Conservation (phyloP, 2,113 vertebrate genomes). For the Cnemophilus loriae region DNA sequence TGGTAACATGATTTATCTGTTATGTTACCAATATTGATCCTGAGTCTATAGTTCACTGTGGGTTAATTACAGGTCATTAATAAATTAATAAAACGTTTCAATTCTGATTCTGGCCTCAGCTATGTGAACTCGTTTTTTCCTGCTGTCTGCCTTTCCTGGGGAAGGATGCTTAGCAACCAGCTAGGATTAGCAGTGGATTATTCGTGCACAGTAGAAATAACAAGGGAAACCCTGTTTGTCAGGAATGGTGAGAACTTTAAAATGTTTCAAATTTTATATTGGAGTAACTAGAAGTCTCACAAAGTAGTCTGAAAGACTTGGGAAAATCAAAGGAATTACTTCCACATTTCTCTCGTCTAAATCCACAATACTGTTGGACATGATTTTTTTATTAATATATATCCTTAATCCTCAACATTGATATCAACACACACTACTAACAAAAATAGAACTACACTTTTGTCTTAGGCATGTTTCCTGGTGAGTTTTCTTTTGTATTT, state of each 20-base stretch:
- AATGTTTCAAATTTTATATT: background rate
- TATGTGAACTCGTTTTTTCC: background rate
- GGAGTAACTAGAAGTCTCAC: background rate
- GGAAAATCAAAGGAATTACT: background rate
- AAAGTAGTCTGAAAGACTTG: background rate
- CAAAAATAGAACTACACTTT: background rate
- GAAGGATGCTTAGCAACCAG: background rate
- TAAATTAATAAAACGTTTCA: background rate
- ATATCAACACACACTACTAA: background rate
- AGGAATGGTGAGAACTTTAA: background rate
- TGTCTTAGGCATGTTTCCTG: background rate
- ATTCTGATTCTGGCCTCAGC: background rate
- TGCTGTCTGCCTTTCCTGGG: background rate
- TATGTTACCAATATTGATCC: constrained; percentile 4
- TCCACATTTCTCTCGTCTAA: background rate
- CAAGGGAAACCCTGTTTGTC: background rate
- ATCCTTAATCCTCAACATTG: background rate
- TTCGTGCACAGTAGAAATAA: background rate
- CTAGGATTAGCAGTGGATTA: background rate
- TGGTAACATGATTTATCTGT: background rate
- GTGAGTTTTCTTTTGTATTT: background rate
- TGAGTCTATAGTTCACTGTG: background rate
- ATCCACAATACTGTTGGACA: background rate
- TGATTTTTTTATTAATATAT: background rate
- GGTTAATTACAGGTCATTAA: constrained; percentile 10